Base-by-base conservation (phyloP, 1,140 invertebrate species). In the Littorina saxatilis region DNA sequence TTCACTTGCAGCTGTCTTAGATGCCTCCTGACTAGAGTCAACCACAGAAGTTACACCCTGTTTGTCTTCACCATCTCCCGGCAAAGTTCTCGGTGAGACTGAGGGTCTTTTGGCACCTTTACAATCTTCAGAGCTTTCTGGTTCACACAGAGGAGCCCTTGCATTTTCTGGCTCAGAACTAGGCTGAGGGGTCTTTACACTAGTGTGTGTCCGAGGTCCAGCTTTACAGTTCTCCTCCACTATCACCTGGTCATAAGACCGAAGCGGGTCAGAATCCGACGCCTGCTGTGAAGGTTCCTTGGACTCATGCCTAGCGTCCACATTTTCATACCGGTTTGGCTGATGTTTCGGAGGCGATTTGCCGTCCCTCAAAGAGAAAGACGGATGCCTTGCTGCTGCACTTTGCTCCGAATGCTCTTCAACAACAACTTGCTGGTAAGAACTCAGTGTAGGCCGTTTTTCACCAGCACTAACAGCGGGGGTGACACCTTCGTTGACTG, bases 191-290 rank as follows among this genome's bases (percentile, higher is more conserved):
- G n/a, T n/a, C n/a, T n/a, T n/a, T n/a, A n/a, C n/a, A n/a, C n/a
- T n/a, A n/a, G n/a, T n/a, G n/a, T n/a, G n/a, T n/a, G n/a, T n/a
- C n/a, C n/a, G n/a, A n/a, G n/a, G n/a, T n/a, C n/a, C n/a, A n/a
- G n/a, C n/a, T n/a, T n/a, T n/a, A n/a, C 35, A 0, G n/a, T 63
- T 78, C 20, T 78, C 58, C 55, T 61, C 52, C 55, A 78, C 76
- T 13, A 76, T 17, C 3, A 78, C 76, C n/a, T 78, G 55, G 27
- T 78, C 55, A 66, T 78, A 78, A 3, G 76, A 78, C n/a, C 58
- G 55, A 1, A 58, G 43, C 2, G 50, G 23, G 7, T 23, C 76
- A 2, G 39, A 37, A 40, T 35, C 66, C 17, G 32, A 35, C 5
- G 32, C 32, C 29, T 29, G 15, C 9, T 27, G 11, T 7, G 13